Base-by-base conservation (phyloP, 2,113 vertebrate genomes). In the Ranitomeya imitator region DNA sequence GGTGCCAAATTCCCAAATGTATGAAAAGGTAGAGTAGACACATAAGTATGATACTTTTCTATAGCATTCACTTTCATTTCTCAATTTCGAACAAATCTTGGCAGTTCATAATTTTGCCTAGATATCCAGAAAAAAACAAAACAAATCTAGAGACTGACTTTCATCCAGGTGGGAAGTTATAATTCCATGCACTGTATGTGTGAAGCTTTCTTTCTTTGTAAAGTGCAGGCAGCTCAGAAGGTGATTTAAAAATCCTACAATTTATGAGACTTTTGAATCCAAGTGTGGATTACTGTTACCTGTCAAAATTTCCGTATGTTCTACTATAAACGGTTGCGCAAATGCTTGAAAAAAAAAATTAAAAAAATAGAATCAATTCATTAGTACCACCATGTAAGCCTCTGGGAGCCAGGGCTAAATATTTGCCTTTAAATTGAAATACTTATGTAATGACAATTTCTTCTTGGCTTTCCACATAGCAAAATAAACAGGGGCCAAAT, bases 401-500 rank as follows among this genome's bases (percentile, higher is more conserved):
- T 19, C 21, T 23, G 12, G 15, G 54, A 85, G 55, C 54, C 83
- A 19, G 69, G 54, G 69, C 74, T 85, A 59, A 76, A 74, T 74
- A 85, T 85, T 74, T 74, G 83, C 10, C 83, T 76, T 59, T 59
- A 73, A 59, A 85, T 76, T 59, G 45, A 73, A 59, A 85, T 74
- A 45, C 69, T 69, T 59, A 60, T 74, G 69, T 85, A 59, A 74
- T 59, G 67, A 54, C 69, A 59, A 60, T 76, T 85, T 76, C 23
- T 59, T 0, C 26, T 76, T 60, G 26, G 83, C 83, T 74, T 73
- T 85, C 83, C 45, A 60, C 59, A 60, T 2, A 74, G n/a, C n/a
- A 59, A 85, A 85, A 76, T 85, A 85, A 85, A 74, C 83, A 85
- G 11, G 52, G 26, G 60, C 26, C 45, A 18, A 84, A 84, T 60